Evolutionary conservation across 2,888 invertebrate genomes (phyloP), one percentile per base, ranked within the genome.

Genomic region (Orthonychiurus folsomi): DNA sequence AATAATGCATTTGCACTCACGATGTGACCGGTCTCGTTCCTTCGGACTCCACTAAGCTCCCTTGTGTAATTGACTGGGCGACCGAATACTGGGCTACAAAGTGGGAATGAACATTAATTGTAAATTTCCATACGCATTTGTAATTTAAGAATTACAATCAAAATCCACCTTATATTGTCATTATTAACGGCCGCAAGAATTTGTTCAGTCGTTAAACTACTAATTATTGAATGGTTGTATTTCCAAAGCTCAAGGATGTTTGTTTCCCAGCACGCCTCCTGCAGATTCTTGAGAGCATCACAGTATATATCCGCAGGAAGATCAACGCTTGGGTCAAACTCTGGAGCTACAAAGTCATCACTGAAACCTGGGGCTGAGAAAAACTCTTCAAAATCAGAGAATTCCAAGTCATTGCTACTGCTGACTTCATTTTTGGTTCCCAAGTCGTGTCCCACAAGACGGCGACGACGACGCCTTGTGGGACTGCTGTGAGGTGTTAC

Each of bases 51-150:
- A 52, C 87, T 86, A 63, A 89, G 76, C 62, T 85, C 76, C 62
- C 82, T 80, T 18, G 79, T 79, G 72, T 83, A 86, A 74, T 86
- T 82, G 70, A 84, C 77, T 9, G 83, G 79, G 74, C 86, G 85
- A 2, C 87, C 87, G 50, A 84, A 81, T 1, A 81, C 78, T 1
- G 85, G 84, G 75, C 87, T 87, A 62, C 64, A 76, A 75, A 63
- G 54, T 5, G 65, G 24, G 61, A 66, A 59, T 23, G 62, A 52
- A 63, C 57, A 60, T 25, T 56, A 15, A 56, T 15, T 23, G n/a
- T n/a, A n/a, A n/a, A n/a, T n/a, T n/a, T n/a, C n/a, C n/a, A n/a
- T n/a, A n/a, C n/a, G n/a, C 37, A 37, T 5, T 37, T 37, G 37
- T 37, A 37, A n/a, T n/a, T n/a, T n/a, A n/a, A n/a, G n/a, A 3